phyloP scores from a whole-genome alignment of 2,888 invertebrate species.

The Neoitamus cyanurus region DNA sequence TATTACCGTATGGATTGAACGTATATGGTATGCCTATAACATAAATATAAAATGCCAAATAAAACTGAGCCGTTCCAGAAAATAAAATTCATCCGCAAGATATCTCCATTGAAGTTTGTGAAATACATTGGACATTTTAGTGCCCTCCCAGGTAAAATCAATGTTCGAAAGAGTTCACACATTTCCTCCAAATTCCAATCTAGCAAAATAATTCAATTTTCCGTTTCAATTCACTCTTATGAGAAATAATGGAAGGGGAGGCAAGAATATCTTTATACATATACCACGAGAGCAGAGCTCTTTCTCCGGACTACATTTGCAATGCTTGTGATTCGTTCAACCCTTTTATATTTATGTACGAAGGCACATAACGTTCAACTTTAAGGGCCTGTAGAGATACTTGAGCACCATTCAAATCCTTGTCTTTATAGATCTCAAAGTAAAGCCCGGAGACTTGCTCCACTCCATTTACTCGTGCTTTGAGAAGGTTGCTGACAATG shows the following conservation, averaged over 20 bases:
- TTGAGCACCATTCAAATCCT: neutral
- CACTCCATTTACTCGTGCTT: neutral
- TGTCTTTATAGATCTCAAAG: neutral
- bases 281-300: neutral
- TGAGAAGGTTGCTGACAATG: neutral
- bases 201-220: constrained; percentile 1
- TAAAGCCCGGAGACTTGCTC: neutral
- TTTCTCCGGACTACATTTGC: neutral
- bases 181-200: neutral
- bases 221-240: neutral
- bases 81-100: no score
- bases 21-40: no score
- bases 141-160: neutral
- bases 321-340: neutral
- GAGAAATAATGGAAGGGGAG: neutral
- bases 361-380: neutral
- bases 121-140: neutral
- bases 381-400: neutral
- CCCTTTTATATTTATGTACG: neutral
- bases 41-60: no score
- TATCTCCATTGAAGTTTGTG: no score
- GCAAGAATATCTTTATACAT: neutral
- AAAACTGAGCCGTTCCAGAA: no score
- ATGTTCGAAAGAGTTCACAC: neutral
- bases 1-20: no score